Evolutionary conservation across 2,113 vertebrate genomes (phyloP), one percentile per base, ranked within the genome.

Genomic region (Ranitomeya imitator): DNA sequence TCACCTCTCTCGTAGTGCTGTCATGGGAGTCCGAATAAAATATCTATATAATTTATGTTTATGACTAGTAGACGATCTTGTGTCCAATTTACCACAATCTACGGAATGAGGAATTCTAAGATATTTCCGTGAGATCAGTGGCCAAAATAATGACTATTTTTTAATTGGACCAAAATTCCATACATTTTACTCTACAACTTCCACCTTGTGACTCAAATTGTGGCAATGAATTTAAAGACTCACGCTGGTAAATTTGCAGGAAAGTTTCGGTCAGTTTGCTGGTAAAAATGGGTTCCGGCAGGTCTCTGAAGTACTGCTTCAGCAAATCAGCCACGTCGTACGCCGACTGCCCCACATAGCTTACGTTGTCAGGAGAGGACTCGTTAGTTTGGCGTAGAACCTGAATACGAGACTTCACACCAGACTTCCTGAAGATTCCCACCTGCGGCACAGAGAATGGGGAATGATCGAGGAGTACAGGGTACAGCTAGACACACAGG

Each of bases 321-420:
- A 97, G 91, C 92, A 97, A 91, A 91, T 97, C 96, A 0, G 96
- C 96, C 90, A 97, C 96, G 0, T 97, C 97, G 0, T 97, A 97
- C 0, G 96, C 96, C 0, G 96, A 97, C 91, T 97, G 97, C 85
- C 96, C 96, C 0, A 94, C 92, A 0, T 97, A 97, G 88, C 86
- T 94, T 73, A 97, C 95, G 0, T 95, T 91, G 88, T 97, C 96
- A 0, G 96, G 96, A 15, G 94, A 96, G 65, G 76, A 92, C 86
- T 97, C 97, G 0, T 96, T 97, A 94, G 96, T 94, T 89, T 96
- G 95, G 63, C 96, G 91, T 18, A 97, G 93, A 0, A 89, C 93
- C 94, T 97, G 95, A 89, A 97, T 97, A 45, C 97, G 95, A 3
- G 96, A 97, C 92, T 97, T 97, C 86, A 97, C 96, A 0, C 97